Evolutionary conservation across 2,797 vertebrate genomes (phyloP), one percentile per base, ranked within the genome.

Genomic region (Fistularia tabacaria): DNA sequence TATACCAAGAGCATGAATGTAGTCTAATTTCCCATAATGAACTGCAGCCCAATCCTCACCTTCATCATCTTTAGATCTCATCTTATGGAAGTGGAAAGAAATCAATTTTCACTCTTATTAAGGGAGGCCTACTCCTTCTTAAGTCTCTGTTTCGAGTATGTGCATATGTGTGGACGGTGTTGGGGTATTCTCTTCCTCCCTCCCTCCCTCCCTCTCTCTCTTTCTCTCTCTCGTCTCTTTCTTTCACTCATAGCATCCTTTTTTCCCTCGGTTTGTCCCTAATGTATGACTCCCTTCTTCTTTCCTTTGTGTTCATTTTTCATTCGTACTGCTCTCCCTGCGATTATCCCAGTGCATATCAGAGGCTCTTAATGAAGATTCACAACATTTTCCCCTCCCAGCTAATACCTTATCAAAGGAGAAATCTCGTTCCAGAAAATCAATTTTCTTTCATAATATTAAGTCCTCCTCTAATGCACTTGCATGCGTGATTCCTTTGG

Each of bases 381-480:
- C 90, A 92, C 87, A 88, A 89, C 87, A 87, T 88, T 90, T 91
- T 85, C 85, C 79, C 84, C 81, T 88, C 87, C 85, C 80, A 83
- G 83, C 85, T 91, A 92, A 92, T 90, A 91, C 89, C 89, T 91
- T 91, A 92, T 92, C 89, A 91, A 89, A 89, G 88, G 81, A 85
- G 87, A 89, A 85, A 92, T 91, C 89, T 89, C 84, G 85, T 91
- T 90, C 89, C 88, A 85, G 89, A 91, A 92, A 92, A 92, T 92
- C 90, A 91, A 91, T 92, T 91, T 88, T 89, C 86, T 87, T 90
- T 89, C 84, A 88, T 90, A 91, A 92, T 90, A 92, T 91, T 89
- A 90, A 89, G 89, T 90, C 88, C 82, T 88, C 82, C 84, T 88
- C 77, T 81, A 74, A 83, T 79, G 69, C 85, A 83, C 83, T 85